These are phyloP conservation scores for Cerastis rubricosa DNA, from an alignment of 2,888 invertebrate species.

Conservation along the genomic window DNA sequence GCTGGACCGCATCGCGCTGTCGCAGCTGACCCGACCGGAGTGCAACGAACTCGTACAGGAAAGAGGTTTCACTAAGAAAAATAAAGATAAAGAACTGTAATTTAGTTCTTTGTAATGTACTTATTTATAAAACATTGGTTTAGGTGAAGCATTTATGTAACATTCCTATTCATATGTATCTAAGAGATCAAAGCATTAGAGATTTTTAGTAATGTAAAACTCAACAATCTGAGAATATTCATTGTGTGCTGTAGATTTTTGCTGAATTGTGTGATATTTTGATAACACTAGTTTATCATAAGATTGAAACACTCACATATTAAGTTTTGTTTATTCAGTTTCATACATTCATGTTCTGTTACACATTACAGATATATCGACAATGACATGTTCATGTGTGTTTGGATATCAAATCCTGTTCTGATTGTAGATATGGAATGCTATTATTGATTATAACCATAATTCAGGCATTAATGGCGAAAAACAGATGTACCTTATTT, in stretches of 20 bases:
- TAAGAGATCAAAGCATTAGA: conserved; percentile 47
- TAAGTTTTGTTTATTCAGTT: conserved; percentile 79
- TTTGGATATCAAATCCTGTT: conserved; percentile 42
- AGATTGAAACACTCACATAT: conserved; percentile 31
- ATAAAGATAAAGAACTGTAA: conserved; percentile 78
- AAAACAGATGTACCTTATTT: conserved; percentile 28
- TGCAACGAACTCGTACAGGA: conserved; percentile 92
- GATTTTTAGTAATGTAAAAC: conserved; percentile 7
- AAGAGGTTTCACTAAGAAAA: conserved; percentile 91
- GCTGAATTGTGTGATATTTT: conserved; percentile 21
- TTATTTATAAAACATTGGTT: conserved; percentile 33
- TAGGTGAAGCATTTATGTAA: conserved; percentile 42
- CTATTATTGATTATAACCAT: conserved; percentile 30
- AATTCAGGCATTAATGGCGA: conserved; percentile 13
- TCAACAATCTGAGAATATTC: conserved; percentile 2
- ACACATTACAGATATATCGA: conserved; percentile 43
- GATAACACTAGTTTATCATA: conserved; percentile 20
- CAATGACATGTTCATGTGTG: conserved; percentile 17
- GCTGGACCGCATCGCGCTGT: conserved; percentile 92
- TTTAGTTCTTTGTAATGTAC: conserved; percentile 20
- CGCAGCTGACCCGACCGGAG: conserved; percentile 90
- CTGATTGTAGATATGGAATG: conserved; percentile 51
- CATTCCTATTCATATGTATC: conserved; percentile 53
- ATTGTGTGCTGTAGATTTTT: neutral
- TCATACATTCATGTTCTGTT: conserved; percentile 49